These are phyloP conservation scores for Ursus arctos DNA, from an alignment of 2,113 vertebrate genomes.

Conservation along the genomic window DNA sequence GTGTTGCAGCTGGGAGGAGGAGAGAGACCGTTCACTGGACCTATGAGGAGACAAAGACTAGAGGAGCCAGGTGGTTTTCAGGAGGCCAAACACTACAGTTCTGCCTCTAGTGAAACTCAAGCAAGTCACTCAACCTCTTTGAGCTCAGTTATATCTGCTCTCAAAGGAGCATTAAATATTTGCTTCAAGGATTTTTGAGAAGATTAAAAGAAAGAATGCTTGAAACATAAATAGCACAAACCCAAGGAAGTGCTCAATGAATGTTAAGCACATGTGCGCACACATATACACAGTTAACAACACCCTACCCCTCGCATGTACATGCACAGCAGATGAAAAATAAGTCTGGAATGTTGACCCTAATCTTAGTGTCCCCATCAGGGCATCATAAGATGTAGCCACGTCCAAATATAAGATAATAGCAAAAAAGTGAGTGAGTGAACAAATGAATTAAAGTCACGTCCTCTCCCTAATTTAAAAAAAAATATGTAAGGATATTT, in stretches of 20 bases:
- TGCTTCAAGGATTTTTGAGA: constrained; percentile 25
- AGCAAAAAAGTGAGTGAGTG: background rate
- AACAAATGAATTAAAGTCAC: background rate
- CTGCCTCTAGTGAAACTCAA: background rate
- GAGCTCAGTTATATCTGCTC: background rate
- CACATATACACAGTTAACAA: background rate
- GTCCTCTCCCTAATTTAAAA: background rate
- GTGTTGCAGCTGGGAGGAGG: background rate
- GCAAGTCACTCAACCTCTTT: background rate
- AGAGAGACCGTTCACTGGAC: background rate
- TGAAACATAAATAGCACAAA: constrained; percentile 11
- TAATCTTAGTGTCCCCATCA: background rate
- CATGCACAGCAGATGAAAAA: background rate
- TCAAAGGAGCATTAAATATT: background rate
- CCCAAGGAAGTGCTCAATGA: background rate
- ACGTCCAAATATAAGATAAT: background rate
- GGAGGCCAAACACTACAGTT: background rate
- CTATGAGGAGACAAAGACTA: background rate
- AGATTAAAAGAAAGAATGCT: background rate
- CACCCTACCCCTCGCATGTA: rapidly evolving
- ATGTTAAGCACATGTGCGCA: background rate
- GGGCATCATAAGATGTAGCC: background rate
- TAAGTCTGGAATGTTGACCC: background rate
- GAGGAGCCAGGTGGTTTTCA: background rate
- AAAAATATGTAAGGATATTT: background rate